phyloP scores from a whole-genome alignment of 2,888 invertebrate genomes.

The Syrista parreyssii region DNA sequence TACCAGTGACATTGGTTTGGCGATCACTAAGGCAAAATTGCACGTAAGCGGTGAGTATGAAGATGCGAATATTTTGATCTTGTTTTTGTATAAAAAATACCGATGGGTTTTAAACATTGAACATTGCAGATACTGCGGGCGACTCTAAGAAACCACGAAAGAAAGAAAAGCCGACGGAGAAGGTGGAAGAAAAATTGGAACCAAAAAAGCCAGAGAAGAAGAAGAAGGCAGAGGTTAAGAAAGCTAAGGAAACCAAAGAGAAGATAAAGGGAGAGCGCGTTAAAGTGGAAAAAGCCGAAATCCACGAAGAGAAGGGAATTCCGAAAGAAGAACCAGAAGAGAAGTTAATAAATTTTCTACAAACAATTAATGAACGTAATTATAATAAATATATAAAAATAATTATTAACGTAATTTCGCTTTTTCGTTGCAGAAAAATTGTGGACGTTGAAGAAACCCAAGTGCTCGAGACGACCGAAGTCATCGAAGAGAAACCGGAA shows the following conservation, averaged over 20 bases:
- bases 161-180: conserved; percentile 36
- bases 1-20: conserved; percentile 86
- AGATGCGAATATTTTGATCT: background rate
- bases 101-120: background rate
- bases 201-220: conserved; percentile 47
- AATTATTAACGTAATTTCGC: background rate
- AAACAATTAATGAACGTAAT: background rate
- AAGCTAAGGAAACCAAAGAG: conserved; percentile 67
- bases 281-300: conserved; percentile 65
- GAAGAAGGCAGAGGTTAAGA: conserved; percentile 61
- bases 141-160: conserved; percentile 67
- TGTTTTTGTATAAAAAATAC: background rate
- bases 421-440: conserved; percentile 60
- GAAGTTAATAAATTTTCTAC: conserved; percentile 41
- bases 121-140: conserved; percentile 47
- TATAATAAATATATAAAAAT: background rate
- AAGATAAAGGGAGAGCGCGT: conserved; percentile 68
- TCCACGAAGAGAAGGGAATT: conserved; percentile 45
- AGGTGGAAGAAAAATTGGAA: conserved; percentile 44
- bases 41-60: conserved; percentile 69
- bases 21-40: conserved; percentile 81
- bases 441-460: conserved; percentile 69
- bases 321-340: conserved; percentile 56
- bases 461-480: conserved; percentile 71
- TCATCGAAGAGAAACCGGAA: conserved; percentile 66